Conservation (phyloP, 2,113 vertebrate genomes). For the Gracilinanus agilis region DNA sequence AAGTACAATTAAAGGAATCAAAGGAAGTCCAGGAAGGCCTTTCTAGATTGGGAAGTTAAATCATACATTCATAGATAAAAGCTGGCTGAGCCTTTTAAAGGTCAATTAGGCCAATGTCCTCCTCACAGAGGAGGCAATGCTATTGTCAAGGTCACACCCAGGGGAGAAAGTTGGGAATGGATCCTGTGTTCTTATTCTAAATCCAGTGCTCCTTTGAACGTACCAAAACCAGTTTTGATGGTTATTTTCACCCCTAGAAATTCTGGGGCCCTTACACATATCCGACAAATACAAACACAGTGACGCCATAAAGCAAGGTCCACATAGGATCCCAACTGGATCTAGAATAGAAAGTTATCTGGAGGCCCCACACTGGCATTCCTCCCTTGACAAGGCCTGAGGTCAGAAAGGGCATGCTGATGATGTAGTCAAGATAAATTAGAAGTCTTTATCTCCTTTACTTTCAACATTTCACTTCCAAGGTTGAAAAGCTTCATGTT, state of each 20-base stretch:
- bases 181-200: not conserved
- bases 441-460: not conserved
- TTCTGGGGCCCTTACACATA: not conserved
- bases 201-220: not conserved
- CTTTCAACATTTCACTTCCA: not conserved
- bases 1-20: not conserved
- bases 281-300: not conserved
- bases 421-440: not conserved
- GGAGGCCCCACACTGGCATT: not conserved
- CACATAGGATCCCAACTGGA: not conserved
- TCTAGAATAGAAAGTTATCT: not conserved
- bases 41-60: not conserved
- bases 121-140: not conserved
- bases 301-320: not conserved
- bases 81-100: no score
- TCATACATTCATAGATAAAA: not conserved
- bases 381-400: not conserved
- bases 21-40: not conserved
- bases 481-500: not conserved
- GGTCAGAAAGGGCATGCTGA: not conserved
- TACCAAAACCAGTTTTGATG: not conserved
- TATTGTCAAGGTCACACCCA: not conserved
- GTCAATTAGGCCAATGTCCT: not conserved
- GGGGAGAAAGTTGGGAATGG: not conserved
- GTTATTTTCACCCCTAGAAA: not conserved